Evolutionary conservation across 2,113 vertebrate species (phyloP).

Genomic region (Gymnogyps californianus): DNA sequence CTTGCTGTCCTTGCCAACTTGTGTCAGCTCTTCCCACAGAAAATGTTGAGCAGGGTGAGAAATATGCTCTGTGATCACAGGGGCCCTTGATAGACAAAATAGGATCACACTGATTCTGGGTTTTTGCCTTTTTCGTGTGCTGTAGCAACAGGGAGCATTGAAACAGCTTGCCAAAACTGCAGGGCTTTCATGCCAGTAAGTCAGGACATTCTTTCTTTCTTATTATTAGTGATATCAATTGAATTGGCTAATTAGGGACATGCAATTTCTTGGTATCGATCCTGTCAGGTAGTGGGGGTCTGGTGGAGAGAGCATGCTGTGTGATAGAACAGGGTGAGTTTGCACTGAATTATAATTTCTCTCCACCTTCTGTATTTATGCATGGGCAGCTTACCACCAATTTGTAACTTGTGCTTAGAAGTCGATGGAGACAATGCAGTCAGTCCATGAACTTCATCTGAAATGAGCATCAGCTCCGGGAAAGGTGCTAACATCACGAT

Average conservation of each 20-base stretch:
- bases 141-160: background rate
- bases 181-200: background rate
- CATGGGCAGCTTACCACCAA: background rate
- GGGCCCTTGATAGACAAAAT: slow-evolving; percentile 42
- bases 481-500: background rate
- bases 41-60: slow-evolving; percentile 45
- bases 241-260: background rate
- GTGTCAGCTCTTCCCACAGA: slow-evolving; percentile 2
- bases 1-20: slow-evolving; percentile 27
- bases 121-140: slow-evolving; percentile 15
- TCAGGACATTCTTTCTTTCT: background rate
- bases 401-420: background rate
- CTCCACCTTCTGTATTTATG: background rate
- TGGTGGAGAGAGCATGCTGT: background rate
- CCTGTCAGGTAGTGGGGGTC: background rate
- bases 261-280: background rate
- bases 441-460: background rate
- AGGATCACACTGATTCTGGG: slow-evolving; percentile 24
- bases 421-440: background rate
- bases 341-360: background rate
- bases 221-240: background rate
- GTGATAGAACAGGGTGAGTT: background rate
- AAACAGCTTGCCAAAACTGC: slow-evolving; percentile 17
- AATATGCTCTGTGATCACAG: slow-evolving; percentile 59
- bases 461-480: background rate